Base-by-base conservation (phyloP, 2,797 vertebrate species). In the Gambelia wislizenii region DNA sequence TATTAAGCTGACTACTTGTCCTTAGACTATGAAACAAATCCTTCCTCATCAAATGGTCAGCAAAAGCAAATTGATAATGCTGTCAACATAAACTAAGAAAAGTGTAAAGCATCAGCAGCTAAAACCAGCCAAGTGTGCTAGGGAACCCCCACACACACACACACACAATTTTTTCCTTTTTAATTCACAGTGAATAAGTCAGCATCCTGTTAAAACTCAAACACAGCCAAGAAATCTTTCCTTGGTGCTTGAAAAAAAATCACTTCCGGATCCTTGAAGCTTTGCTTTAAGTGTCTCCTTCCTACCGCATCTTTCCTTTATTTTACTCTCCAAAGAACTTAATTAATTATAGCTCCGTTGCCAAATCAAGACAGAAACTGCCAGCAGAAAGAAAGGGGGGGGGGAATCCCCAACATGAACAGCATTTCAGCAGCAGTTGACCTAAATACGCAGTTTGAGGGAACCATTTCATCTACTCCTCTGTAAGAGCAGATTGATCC, bases 151-250 rank as follows among this genome's bases (percentile, higher is more conserved):
- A 30, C n/a, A n/a, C n/a, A n/a, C n/a, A n/a, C n/a, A n/a, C n/a
- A n/a, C n/a, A n/a, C n/a, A n/a, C 90, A 89, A 12, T 1, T 13
- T 6, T 4, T 90, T 78, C 84, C 83, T 87, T 86, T 87, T 92
- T 89, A 93, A 84, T 81, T 86, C 91, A 86, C 93, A 93, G 90
- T 86, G 91, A 93, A 61, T 27, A 59, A 49, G 93, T 91, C 91
- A 91, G 56, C 39, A 75, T 25, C 39, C 42, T 30, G 56, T 1
- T 61, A 92, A 90, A 56, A 33, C 36, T 16, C 27, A 14, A 91
- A 91, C 91, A 14, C 6, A 61, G 42, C 54, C 36, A 74, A 56
- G 42, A 52, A 67, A 33, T 47, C 10, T 8, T 74, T 42, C 89
- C 91, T 88, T 80, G 30, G 79, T 92, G 89, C 87, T 90, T 54